phyloP scores from a whole-genome alignment of 2,797 vertebrate species.

The Micromesistius poutassou region DNA sequence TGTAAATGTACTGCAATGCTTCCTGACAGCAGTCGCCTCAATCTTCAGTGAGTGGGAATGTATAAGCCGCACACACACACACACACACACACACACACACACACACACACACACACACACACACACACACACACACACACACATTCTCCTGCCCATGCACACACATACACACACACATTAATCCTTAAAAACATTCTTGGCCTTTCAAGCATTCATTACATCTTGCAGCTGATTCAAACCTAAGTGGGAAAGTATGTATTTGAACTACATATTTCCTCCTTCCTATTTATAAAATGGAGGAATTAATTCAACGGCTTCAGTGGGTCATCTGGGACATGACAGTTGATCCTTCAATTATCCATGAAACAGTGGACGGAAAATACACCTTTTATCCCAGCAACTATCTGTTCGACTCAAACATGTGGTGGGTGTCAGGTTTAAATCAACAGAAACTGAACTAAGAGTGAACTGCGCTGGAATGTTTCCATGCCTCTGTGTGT shows the following conservation, averaged over 20 bases:
- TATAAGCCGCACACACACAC: background rate
- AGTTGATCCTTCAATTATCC: conserved; percentile 27
- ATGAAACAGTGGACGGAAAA: conserved; percentile 11
- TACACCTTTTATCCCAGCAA: conserved; percentile 16
- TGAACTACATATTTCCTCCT: background rate
- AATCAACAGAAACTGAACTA: conserved; percentile 18
- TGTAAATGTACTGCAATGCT: conserved; percentile 13
- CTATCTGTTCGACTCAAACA: conserved; percentile 15
- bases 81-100: no score
- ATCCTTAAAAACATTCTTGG: conserved; percentile 13
- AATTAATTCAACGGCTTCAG: background rate
- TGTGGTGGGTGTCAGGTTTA: conserved; percentile 17
- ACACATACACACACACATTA: background rate
- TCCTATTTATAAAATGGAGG: background rate
- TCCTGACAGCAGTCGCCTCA: background rate
- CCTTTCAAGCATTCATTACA: conserved; percentile 1
- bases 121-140: no score
- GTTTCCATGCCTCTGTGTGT: conserved; percentile 15
- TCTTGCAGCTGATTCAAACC: background rate
- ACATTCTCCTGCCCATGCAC: no score
- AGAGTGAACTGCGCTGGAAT: conserved; percentile 16
- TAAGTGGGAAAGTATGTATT: background rate
- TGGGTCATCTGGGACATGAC: conserved; percentile 4
- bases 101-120: no score
- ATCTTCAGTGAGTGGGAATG: background rate